Evolutionary conservation across 2,888 invertebrate genomes (phyloP).

Genomic region (Machimus rusticus): DNA sequence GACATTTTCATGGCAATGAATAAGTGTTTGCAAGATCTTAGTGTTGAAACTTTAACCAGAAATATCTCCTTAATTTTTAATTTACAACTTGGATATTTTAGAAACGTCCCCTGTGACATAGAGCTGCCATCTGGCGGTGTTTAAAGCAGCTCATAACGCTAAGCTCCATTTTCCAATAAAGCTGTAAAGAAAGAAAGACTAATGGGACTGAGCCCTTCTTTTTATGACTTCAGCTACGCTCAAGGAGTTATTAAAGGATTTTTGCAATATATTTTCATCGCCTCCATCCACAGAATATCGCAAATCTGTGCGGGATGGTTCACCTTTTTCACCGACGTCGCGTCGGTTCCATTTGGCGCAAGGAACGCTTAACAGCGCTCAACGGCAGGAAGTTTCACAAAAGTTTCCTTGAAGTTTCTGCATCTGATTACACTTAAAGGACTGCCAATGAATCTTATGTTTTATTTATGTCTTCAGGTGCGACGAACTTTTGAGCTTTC

Average conservation of each 20-base stretch:
- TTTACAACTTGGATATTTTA: not conserved
- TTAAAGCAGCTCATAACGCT: not conserved
- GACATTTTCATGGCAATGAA: not conserved
- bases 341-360: not conserved
- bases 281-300: not conserved
- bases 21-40: not conserved
- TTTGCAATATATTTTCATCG: not conserved
- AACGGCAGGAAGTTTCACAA: slow-evolving; percentile 4
- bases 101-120: not conserved
- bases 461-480: slow-evolving; percentile 23
- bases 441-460: slow-evolving; percentile 26
- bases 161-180: not conserved
- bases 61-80: not conserved
- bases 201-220: not conserved
- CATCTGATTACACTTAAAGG: slow-evolving; percentile 24
- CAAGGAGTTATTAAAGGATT: slow-evolving; percentile 1
- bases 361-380: not conserved
- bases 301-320: not conserved
- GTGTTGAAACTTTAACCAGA: not conserved
- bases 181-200: not conserved
- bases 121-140: not conserved
- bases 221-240: not conserved
- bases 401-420: slow-evolving; percentile 17
- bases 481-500: slow-evolving; percentile 15
- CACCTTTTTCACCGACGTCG: not conserved